Evolutionary conservation across 2,113 vertebrate genomes (phyloP).

Genomic region (Pipra filicauda): DNA sequence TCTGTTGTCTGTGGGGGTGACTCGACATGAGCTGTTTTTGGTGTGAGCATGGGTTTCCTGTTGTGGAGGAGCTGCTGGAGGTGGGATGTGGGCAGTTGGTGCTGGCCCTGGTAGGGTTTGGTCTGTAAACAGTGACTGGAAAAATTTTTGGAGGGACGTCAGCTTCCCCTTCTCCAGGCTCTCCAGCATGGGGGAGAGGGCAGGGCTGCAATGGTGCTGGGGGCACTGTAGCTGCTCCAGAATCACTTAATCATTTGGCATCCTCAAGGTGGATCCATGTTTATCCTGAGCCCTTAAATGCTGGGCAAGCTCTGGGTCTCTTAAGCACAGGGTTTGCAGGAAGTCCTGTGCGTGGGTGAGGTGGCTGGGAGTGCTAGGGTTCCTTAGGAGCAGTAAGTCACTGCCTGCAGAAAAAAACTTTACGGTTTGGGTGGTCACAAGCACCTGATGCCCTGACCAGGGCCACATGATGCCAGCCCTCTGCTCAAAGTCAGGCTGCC

Average conservation of each 20-base stretch:
- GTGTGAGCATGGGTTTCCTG: neutral
- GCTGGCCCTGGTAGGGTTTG: neutral
- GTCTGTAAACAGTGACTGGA: slow-evolving; percentile 19
- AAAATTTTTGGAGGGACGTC: neutral
- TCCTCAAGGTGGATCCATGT: neutral
- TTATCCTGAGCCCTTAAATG: neutral
- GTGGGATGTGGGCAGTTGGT: neutral
- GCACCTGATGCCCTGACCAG: neutral
- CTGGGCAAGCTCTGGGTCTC: neutral
- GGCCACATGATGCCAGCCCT: neutral
- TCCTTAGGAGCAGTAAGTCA: neutral
- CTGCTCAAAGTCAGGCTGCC: neutral
- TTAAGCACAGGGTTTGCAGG: fast-evolving
- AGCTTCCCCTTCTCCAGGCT: neutral
- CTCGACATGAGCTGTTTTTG: neutral
- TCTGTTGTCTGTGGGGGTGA: neutral
- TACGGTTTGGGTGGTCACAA: neutral
- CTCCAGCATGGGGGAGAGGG: neutral
- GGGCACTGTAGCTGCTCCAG: neutral
- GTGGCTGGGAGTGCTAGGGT: neutral
- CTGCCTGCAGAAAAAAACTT: neutral
- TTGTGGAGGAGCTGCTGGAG: neutral
- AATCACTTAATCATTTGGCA: neutral
- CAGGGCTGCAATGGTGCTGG: neutral
- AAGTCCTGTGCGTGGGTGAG: neutral